Base-by-base conservation (phyloP, 2,113 vertebrate genomes). In the Tachysurus fulvidraco region DNA sequence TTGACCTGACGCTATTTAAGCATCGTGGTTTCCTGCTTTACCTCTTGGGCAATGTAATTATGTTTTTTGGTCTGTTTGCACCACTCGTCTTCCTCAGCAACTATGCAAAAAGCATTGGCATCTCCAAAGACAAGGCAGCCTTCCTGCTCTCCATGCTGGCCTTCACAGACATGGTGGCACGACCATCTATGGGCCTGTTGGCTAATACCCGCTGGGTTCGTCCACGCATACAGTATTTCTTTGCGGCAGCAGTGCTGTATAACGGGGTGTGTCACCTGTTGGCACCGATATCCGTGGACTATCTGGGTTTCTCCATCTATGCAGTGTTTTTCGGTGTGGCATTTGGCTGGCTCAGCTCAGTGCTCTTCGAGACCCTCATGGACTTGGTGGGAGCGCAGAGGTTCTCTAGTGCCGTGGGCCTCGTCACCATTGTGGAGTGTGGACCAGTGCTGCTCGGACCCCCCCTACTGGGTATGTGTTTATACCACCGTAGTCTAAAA, bases 391-490 rank as follows among this genome's bases (percentile, higher is more conserved):
- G 98, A 25, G 90, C 98, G 0, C 96, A 97, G 93, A 94, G 97
- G 71, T 98, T 99, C 93, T 99, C 98, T 89, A 98, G 98, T 0
- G 98, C 98, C 0, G 98, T 99, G 10, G 98, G 98, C 5, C 89
- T 99, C 69, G 97, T 99, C 93, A 99, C 98, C 41, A 99, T 99
- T 0, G 97, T 99, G 92, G 98, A 99, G 92, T 99, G 98, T 85
- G 96, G 88, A 8, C 98, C 98, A 0, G 98, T 99, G 73, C 95
- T 99, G 76, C 91, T 99, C 67, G 98, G 98, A n/a, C 98, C 98
- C 3, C 98, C 98, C 0, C 17, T 99, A 7, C 94, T 98, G 91
- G 96, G 98, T 99, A 95, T 84, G 94, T 78, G 28, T 59, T 17
- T 80, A 19, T 50, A 50, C 3, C 0, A 8, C 28, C 36, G 2